Base-by-base conservation (phyloP, 2,113 vertebrate species). In the Diadophis punctatus region DNA sequence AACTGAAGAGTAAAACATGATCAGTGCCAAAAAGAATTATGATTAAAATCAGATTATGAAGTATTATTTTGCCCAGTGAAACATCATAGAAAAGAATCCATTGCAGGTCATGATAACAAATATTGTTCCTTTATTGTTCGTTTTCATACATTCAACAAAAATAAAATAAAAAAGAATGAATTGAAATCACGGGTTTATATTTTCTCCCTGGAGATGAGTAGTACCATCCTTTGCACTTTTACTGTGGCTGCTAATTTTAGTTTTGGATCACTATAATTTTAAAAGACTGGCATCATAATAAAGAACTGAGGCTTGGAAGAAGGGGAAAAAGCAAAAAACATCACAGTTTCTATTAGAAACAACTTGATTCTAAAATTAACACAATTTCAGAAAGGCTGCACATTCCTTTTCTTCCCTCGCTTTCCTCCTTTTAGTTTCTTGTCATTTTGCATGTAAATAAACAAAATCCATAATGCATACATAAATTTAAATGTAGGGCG, bases 361-460 rank as follows among this genome's bases (percentile, higher is more conserved):
- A 86, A 3, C 51, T 91, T 92, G 4, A 20, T 60, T 43, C 39
- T 92, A 30, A 0, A 0, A 88, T 48, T 58, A 90, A 92, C 92
- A 93, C 91, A 93, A 90, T 92, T 68, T 27, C 22, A 90, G n/a
- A 5, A 60, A 74, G 53, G 51, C 3, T 91, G 39, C 80, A 95
- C 93, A 88, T 85, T 0, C 46, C 12, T 74, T 14, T 27, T 55
- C 80, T 94, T 94, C 91, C 68, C 85, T 46, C 90, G 80, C 46
- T 93, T 10, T 48, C 86, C 0, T 0, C 1, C 51, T 91, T 94
- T 80, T 90, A 7, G 3, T 39, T 95, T 96, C 94, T 88, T 51
- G 3, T 87, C 43, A 12, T 95, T 97, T 34, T 94, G 89, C n/a
- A 49, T 60, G 52, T 88, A 96, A 97, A 95, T 91, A 96, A 96